These are phyloP conservation scores for Tadarida brasiliensis DNA, from an alignment of 2,797 vertebrate species.

Conservation along the genomic window DNA sequence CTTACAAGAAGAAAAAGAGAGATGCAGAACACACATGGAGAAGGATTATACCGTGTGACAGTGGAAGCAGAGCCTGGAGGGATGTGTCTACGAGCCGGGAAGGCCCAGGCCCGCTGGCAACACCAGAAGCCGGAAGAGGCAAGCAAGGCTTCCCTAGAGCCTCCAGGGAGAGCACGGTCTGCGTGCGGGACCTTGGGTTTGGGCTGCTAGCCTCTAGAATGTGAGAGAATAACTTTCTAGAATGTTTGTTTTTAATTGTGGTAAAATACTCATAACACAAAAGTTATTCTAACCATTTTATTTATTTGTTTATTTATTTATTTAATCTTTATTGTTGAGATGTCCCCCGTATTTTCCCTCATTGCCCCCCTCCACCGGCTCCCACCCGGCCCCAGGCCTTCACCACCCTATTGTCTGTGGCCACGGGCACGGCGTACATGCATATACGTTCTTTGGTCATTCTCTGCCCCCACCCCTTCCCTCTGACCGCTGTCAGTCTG, in stretches of 20 bases:
- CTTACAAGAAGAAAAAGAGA: not conserved
- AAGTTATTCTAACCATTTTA: not conserved
- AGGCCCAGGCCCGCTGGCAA: not conserved
- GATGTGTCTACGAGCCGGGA: not conserved
- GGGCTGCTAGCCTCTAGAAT: not conserved
- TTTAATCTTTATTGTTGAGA: too few species aligned
- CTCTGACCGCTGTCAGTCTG: too few species aligned
- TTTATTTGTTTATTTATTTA: too few species aligned
- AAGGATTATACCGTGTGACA: not conserved
- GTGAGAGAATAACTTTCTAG: not conserved
- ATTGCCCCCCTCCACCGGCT: too few species aligned
- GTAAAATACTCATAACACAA: not conserved
- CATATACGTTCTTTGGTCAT: too few species aligned
- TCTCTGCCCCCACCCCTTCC: too few species aligned
- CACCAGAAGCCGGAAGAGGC: not conserved
- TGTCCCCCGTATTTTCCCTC: too few species aligned
- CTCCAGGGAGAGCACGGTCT: not conserved
- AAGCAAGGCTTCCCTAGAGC: not conserved
- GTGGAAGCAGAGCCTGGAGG: not conserved
- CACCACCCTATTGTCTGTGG: too few species aligned
- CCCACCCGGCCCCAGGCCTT: too few species aligned
- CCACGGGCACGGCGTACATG: too few species aligned
- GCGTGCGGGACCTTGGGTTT: not conserved
- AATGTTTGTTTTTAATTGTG: not conserved
- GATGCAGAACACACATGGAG: not conserved